phyloP scores from a whole-genome alignment of 2,888 invertebrate genomes.

The Leptothorax acervorum region DNA sequence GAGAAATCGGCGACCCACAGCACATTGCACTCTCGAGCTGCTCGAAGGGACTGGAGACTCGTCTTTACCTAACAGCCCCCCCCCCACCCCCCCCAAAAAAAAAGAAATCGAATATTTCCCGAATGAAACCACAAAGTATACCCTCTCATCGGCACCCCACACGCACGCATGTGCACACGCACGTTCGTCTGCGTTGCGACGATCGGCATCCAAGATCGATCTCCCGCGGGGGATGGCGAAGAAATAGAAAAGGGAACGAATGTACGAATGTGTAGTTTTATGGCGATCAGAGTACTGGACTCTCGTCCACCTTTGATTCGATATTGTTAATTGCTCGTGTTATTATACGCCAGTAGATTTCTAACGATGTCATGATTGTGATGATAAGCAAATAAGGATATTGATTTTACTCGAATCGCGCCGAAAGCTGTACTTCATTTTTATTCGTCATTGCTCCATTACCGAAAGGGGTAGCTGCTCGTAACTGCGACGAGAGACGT shows the following conservation, averaged over 20 bases:
- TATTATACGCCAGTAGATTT: slow-evolving; percentile 24
- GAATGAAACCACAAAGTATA: slow-evolving; percentile 31
- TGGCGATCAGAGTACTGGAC: slow-evolving; percentile 1
- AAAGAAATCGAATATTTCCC: not conserved
- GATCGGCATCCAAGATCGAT: slow-evolving; percentile 34
- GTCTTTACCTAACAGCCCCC: slow-evolving; percentile 20
- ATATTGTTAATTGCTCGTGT: not conserved
- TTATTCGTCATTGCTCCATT: not conserved
- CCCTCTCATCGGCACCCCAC: not conserved
- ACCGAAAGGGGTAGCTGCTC: not conserved
- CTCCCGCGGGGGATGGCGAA: not conserved
- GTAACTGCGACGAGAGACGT: not conserved
- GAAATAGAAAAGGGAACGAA: slow-evolving; percentile 35
- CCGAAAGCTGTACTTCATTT: not conserved
- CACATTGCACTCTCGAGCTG: slow-evolving; percentile 71
- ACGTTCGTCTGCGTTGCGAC: slow-evolving; percentile 22
- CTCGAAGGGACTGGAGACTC: slow-evolving; percentile 67
- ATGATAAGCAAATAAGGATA: slow-evolving; percentile 45
- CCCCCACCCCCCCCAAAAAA: not conserved
- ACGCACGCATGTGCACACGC: slow-evolving; percentile 40
- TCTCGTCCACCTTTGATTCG: not conserved
- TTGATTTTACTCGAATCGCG: slow-evolving; percentile 17
- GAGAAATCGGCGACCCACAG: slow-evolving; percentile 69
- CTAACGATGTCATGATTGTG: slow-evolving; percentile 31
- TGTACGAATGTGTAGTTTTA: slow-evolving; percentile 40